These are phyloP conservation scores for Patagioenas fasciata DNA, from an alignment of 2,113 vertebrate species.

Conservation along the genomic window DNA sequence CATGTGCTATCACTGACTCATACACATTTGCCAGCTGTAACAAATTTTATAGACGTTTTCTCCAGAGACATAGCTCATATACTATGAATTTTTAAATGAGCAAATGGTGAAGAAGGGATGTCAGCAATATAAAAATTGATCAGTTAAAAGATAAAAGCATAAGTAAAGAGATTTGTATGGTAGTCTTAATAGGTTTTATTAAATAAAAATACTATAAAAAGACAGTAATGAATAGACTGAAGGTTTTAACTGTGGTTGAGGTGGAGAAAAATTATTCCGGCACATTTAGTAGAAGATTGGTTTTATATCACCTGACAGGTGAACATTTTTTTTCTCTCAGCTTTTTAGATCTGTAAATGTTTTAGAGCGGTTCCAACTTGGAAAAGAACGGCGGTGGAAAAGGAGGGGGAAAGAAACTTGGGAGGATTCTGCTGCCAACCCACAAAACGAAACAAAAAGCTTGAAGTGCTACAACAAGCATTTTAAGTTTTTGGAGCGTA, in stretches of 20 bases:
- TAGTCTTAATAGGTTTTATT: slow-evolving; percentile 99
- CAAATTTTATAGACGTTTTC: slow-evolving; percentile 94
- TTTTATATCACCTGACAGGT: slow-evolving; percentile 79
- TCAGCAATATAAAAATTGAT: slow-evolving; percentile 99
- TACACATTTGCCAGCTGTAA: slow-evolving; percentile 85
- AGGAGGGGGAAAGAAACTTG: background rate
- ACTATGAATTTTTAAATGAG: slow-evolving; percentile 98
- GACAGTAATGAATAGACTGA: slow-evolving; percentile 84
- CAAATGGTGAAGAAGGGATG: slow-evolving; percentile 93
- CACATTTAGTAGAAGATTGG: slow-evolving; percentile 79
- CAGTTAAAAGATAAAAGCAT: slow-evolving; percentile 93
- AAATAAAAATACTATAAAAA: slow-evolving; percentile 98
- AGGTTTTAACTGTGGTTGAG: slow-evolving; percentile 76
- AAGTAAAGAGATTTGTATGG: slow-evolving; percentile 99
- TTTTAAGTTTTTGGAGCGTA: background rate
- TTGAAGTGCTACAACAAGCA: background rate
- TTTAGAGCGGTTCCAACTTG: slow-evolving; percentile 53
- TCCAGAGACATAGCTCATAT: slow-evolving; percentile 92
- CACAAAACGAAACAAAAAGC: background rate
- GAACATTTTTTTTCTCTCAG: slow-evolving; percentile 61
- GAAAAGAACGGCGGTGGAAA: background rate
- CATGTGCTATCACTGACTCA: slow-evolving; percentile 85
- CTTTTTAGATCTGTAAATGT: slow-evolving; percentile 67
- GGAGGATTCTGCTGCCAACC: background rate
- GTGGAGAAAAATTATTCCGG: slow-evolving; percentile 80